Evolutionary conservation across 2,113 vertebrate species (phyloP).

Genomic region (Pangasianodon hypophthalmus): DNA sequence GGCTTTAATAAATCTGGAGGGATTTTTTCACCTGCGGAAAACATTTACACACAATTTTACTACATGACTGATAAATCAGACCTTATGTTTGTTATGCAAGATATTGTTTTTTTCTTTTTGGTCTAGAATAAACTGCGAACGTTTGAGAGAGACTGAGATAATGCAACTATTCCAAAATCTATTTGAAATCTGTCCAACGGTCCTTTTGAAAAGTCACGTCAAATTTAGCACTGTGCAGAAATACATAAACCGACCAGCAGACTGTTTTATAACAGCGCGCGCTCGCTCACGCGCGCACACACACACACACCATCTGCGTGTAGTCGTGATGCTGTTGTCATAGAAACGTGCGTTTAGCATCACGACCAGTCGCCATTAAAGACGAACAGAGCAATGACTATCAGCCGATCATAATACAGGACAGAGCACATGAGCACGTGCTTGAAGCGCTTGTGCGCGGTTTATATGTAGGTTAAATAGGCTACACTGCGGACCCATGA

Average conservation of each 20-base stretch:
- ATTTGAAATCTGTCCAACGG: not conserved
- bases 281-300: no score
- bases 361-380: not conserved
- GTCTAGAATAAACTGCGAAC: no score
- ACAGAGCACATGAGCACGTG: not conserved
- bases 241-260: not conserved
- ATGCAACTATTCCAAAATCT: not conserved
- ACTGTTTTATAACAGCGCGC: not conserved
- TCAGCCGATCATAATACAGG: not conserved
- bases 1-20: no score
- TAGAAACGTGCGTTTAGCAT: not conserved
- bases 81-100: not conserved
- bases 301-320: not conserved
- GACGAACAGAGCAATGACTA: not conserved
- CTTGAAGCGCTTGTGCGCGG: not conserved
- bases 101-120: not conserved
- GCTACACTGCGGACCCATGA: not conserved
- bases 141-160: not conserved
- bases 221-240: not conserved
- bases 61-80: not conserved
- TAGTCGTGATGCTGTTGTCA: slow-evolving; percentile 6
- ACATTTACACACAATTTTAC: not conserved
- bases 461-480: not conserved
- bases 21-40: not conserved
- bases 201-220: not conserved